Evolutionary conservation across 2,888 invertebrate species (phyloP).

Genomic region (Drosophila suboccidentalis): DNA sequence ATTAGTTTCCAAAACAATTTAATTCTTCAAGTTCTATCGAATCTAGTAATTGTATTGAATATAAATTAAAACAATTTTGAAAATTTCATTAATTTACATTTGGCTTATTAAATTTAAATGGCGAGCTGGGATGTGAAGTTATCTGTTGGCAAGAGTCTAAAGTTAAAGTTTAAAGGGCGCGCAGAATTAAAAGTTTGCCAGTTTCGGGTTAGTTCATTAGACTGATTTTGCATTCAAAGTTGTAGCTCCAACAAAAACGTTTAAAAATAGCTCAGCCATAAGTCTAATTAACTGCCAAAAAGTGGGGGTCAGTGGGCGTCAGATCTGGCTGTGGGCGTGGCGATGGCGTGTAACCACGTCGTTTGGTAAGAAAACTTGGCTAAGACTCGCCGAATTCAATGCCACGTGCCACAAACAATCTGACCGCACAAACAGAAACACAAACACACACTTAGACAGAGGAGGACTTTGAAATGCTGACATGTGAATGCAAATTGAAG

Average conservation of each 20-base stretch:
- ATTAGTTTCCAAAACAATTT: too few relatives aligned
- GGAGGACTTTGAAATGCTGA: slow-evolving; percentile 24
- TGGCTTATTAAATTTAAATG: slow-evolving; percentile 23
- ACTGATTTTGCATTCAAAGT: slow-evolving; percentile 31
- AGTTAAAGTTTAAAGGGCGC: slow-evolving; percentile 10
- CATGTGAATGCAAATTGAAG: slow-evolving; percentile 51
- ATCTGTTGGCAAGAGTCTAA: slow-evolving; percentile 20
- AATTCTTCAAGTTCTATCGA: too few relatives aligned
- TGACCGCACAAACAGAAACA: slow-evolving; percentile 50
- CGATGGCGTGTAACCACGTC: slow-evolving; percentile 59
- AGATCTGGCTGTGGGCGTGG: slow-evolving; percentile 18
- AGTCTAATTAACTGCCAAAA: slow-evolving; percentile 61
- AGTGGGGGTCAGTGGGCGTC: not conserved
- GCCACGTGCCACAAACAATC: slow-evolving; percentile 60
- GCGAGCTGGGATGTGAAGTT: slow-evolving; percentile 1
- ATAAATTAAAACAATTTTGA: too few relatives aligned
- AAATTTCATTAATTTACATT: not conserved
- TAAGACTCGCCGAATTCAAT: slow-evolving; percentile 2
- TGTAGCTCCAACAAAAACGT: slow-evolving; percentile 29
- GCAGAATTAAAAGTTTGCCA: slow-evolving; percentile 27
- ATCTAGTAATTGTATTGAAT: too few relatives aligned
- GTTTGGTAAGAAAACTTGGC: slow-evolving; percentile 35
- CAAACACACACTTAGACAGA: slow-evolving; percentile 5
- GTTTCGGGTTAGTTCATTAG: slow-evolving; percentile 50
- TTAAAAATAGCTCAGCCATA: slow-evolving; percentile 64